A percentile compares a stretch with the other conserved stretches of the same genome.
Conservation (phyloP, 2,888 invertebrate genomes). For the Altica lythri region DNA sequence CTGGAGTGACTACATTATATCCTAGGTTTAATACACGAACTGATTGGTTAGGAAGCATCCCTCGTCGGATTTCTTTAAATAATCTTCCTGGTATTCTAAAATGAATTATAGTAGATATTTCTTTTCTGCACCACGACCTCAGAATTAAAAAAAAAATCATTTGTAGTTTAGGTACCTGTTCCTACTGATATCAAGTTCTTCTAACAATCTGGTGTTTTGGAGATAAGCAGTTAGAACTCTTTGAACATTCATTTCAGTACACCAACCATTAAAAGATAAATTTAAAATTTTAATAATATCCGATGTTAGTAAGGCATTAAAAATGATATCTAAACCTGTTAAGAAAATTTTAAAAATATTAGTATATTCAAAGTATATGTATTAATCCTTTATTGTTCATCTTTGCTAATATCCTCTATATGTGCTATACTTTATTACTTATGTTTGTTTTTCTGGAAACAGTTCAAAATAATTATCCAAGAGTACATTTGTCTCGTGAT, state of each 20-base stretch:
- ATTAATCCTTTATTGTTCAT: too few species aligned
- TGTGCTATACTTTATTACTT: too few species aligned
- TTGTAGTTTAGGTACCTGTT: constrained; percentile 48
- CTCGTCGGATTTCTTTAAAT: constrained; percentile 53
- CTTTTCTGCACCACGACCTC: background rate
- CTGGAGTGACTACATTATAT: constrained; percentile 59
- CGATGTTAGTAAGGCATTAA: constrained; percentile 51
- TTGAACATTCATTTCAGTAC: constrained; percentile 46
- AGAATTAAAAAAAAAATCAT: background rate
- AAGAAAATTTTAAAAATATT: constrained; percentile 13
- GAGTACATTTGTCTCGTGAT: too few species aligned
- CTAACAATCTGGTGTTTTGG: constrained; percentile 40
- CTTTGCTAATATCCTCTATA: too few species aligned
- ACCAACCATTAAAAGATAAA: constrained; percentile 59
- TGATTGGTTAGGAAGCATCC: constrained; percentile 56
- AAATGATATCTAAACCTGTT: constrained; percentile 53
- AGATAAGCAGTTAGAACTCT: constrained; percentile 15
- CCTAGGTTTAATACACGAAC: constrained; percentile 58
- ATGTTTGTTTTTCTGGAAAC: too few species aligned
- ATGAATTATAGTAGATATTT: background rate
- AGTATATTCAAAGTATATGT: background rate
- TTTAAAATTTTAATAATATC: constrained; percentile 51
- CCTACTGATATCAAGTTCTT: constrained; percentile 53
- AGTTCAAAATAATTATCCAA: too few species aligned
- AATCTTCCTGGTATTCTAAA: constrained; percentile 44